Base-by-base conservation (phyloP, 1,140 invertebrate species). In the Lordiphosa collinella region DNA sequence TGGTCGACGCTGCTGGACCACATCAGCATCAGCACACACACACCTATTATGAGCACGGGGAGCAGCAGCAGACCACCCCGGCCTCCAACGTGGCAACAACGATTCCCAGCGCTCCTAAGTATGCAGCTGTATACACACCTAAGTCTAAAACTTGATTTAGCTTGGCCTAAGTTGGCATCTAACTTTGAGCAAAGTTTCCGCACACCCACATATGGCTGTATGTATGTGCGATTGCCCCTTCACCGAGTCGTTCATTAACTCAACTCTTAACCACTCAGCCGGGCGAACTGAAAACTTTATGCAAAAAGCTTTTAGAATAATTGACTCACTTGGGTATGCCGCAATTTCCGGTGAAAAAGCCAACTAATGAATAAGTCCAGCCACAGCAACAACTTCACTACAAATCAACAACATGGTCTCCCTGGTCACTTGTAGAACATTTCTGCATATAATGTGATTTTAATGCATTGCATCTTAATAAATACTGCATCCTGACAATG, bases 251-350 rank as follows among this genome's bases (percentile, higher is more conserved):
- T 79, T 80, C 71, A 80, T 80, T 80, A 82, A 76, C 62, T 76
- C 48, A 46, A 52, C 48, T 61, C 55, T 64, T 51, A 73, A 65
- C 75, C 75, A 64, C 79, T 64, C 38, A 63, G 58, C 25, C 25
- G 7, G 25, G 25, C 25, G 54, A 74, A 53, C 58, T 70, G 47
- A 41, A 53, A 86, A 72, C 57, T 86, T 75, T 71, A 65, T 76
- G 71, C 74, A 67, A 62, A 82, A 80, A 82, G 75, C 80, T 86
- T 86, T 86, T 86, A 86, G 86, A 86, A 86, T 86, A 86, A 86
- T 86, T 86, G 82, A 80, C 68, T 86, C 80, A 69, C 82, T 80
- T 73, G 80, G 74, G 80, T 66, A 73, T 86, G 59, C 74, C 75
- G 69, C 67, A 86, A 84, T 84, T 85, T 84, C 72, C 78, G 78